Evolutionary conservation across 1,140 invertebrate species (phyloP).

Genomic region (Drosophila athabasca): DNA sequence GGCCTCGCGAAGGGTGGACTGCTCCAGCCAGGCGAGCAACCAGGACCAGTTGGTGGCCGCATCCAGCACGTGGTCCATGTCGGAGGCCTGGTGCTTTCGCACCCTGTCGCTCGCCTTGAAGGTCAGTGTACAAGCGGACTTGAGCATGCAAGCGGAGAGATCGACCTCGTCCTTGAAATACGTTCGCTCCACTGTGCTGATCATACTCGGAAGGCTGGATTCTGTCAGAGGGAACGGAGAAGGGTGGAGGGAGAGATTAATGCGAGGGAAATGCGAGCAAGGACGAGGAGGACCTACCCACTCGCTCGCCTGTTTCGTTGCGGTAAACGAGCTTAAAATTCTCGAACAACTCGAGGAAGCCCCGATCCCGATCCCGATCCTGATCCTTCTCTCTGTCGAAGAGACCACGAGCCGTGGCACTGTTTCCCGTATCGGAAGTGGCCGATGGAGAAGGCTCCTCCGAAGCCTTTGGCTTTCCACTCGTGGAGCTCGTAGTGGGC

Average conservation of each 20-base stretch:
- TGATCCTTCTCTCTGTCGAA: conserved; percentile 13
- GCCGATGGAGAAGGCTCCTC: conserved; percentile 19
- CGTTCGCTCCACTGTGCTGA: conserved; percentile 54
- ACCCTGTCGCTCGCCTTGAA: conserved; percentile 39
- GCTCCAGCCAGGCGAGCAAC: conserved; percentile 49
- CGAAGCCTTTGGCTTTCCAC: conserved; percentile 5
- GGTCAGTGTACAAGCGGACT: conserved; percentile 58
- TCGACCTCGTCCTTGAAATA: conserved; percentile 66
- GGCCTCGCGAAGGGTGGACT: conserved; percentile 51
- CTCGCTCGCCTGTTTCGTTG: conserved; percentile 60
- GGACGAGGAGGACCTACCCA: conserved; percentile 49
- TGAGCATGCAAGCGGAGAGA: conserved; percentile 61
- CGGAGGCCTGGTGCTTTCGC: conserved; percentile 36
- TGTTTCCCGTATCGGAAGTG: not conserved
- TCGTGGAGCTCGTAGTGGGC: not conserved
- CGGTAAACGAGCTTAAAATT: conserved; percentile 71
- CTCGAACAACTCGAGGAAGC: conserved; percentile 47
- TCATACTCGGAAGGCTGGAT: conserved; percentile 48
- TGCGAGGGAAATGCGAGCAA: not conserved
- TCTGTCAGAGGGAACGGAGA: conserved; percentile 31
- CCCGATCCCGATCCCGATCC: not conserved
- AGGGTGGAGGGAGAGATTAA: not conserved
- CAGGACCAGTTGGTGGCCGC: conserved; percentile 58
- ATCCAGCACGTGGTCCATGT: conserved; percentile 60
- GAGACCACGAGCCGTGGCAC: conserved; percentile 19